Conservation (phyloP, 2,888 invertebrate genomes). For the Philaethria dido region DNA sequence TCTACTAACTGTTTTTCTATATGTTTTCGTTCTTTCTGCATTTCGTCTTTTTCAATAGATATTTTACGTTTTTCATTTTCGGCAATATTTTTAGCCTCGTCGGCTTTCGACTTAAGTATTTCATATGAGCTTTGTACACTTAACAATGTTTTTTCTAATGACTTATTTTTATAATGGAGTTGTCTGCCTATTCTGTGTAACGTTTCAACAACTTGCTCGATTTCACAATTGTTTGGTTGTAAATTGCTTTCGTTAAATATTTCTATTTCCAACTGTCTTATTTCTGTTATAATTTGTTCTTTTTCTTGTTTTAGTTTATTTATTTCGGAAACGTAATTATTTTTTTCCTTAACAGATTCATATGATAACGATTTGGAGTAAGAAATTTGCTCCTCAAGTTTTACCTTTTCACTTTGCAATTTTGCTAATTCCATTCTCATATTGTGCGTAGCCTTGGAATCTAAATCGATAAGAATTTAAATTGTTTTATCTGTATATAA, state of each 20-base stretch:
- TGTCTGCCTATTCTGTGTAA: conserved; percentile 61
- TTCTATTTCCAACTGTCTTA: conserved; percentile 66
- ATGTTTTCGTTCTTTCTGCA: conserved; percentile 57
- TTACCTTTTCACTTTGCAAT: conserved; percentile 59
- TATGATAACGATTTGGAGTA: conserved; percentile 55
- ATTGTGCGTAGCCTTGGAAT: conserved; percentile 75
- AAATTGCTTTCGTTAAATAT: conserved; percentile 65
- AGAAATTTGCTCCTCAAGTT: conserved; percentile 61
- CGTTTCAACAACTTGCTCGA: conserved; percentile 61
- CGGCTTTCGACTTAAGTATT: conserved; percentile 68
- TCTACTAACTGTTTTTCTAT: conserved; percentile 61
- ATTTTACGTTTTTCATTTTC: conserved; percentile 75
- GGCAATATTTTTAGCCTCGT: conserved; percentile 69
- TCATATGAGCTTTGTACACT: conserved; percentile 71
- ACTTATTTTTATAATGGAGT: conserved; percentile 55
- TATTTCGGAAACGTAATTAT: conserved; percentile 58
- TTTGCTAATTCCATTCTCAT: conserved; percentile 71
- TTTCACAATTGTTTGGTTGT: conserved; percentile 54
- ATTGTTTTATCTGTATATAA: no score
- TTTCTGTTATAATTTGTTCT: conserved; percentile 61
- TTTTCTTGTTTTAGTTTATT: conserved; percentile 61
- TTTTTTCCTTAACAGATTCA: conserved; percentile 55
- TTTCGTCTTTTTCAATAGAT: conserved; percentile 69
- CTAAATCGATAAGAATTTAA: conserved; percentile 54
- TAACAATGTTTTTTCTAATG: conserved; percentile 63